Evolutionary conservation across 2,888 invertebrate genomes (phyloP).

Genomic region (Antitype chi): DNA sequence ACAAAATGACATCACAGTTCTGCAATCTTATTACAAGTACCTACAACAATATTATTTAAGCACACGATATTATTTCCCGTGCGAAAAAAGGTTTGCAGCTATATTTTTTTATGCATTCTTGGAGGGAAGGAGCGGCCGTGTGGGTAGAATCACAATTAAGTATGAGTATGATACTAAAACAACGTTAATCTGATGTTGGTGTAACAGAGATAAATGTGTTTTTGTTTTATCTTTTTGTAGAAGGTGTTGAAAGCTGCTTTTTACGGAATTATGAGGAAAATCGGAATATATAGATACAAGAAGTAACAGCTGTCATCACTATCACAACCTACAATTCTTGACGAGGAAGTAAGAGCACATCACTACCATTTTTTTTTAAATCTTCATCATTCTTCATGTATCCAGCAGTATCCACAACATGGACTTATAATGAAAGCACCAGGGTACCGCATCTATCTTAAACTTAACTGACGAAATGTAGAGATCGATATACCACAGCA

Average conservation of each 20-base stretch:
- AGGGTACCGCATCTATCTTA: neutral
- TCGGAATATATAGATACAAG: neutral
- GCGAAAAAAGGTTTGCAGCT: conserved; percentile 81
- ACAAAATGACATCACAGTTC: conserved; percentile 73
- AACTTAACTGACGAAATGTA: neutral
- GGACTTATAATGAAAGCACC: too few relatives aligned
- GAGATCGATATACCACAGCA: neutral
- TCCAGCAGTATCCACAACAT: neutral
- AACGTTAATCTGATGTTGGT: conserved; percentile 74
- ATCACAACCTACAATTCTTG: neutral
- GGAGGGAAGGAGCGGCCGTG: conserved; percentile 77
- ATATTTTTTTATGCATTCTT: conserved; percentile 84
- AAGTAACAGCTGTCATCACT: neutral
- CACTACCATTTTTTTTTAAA: neutral
- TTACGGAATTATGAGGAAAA: neutral
- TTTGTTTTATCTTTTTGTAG: conserved; percentile 49
- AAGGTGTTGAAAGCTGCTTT: conserved; percentile 41
- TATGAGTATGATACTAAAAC: conserved; percentile 68
- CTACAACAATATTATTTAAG: conserved; percentile 79
- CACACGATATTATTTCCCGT: conserved; percentile 79
- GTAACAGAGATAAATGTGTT: conserved; percentile 68
- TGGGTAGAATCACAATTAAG: conserved; percentile 84
- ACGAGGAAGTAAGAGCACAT: neutral
- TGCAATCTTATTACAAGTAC: conserved; percentile 66
- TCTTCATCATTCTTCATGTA: neutral